Conservation (phyloP, 2,888 invertebrate genomes). For the Acrobasis repandana region DNA sequence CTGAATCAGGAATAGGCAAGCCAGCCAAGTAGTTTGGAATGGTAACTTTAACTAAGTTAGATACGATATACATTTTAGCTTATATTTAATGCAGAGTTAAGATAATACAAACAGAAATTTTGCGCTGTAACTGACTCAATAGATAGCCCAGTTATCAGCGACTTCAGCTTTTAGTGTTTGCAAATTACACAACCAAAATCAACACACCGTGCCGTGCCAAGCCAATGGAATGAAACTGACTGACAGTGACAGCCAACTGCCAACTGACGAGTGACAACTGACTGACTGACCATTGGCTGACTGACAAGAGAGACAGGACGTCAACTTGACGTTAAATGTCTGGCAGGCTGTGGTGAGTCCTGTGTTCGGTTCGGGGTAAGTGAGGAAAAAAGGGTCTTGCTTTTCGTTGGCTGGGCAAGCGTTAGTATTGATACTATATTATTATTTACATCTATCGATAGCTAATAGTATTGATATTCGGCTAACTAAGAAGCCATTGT, state of each 20-base stretch:
- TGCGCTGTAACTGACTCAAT: conserved; percentile 16
- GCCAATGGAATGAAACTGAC: not conserved
- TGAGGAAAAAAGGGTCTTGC: too few relatives aligned
- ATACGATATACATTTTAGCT: conserved; percentile 88
- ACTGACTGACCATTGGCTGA: not conserved
- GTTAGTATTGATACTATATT: too few relatives aligned
- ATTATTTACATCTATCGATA: too few relatives aligned
- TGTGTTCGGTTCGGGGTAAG: too few relatives aligned
- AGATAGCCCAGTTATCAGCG: conserved; percentile 14
- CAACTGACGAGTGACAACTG: too few relatives aligned
- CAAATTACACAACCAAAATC: conserved; percentile 8
- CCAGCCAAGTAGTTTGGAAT: conserved; percentile 92
- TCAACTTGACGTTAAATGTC: too few relatives aligned
- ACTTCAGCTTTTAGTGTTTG: conserved; percentile 1
- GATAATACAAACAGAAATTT: not conserved
- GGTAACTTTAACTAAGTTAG: conserved; percentile 89
- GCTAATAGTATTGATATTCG: too few relatives aligned
- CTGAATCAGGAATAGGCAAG: conserved; percentile 91
- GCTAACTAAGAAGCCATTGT: too few relatives aligned
- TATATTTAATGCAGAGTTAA: conserved; percentile 7
- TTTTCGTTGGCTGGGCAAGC: too few relatives aligned
- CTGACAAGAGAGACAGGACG: too few relatives aligned
- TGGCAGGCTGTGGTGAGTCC: too few relatives aligned
- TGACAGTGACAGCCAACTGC: not conserved
- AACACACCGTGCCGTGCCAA: too few relatives aligned